Conservation (phyloP, 2,888 invertebrate genomes). For the Heliconius erato region DNA sequence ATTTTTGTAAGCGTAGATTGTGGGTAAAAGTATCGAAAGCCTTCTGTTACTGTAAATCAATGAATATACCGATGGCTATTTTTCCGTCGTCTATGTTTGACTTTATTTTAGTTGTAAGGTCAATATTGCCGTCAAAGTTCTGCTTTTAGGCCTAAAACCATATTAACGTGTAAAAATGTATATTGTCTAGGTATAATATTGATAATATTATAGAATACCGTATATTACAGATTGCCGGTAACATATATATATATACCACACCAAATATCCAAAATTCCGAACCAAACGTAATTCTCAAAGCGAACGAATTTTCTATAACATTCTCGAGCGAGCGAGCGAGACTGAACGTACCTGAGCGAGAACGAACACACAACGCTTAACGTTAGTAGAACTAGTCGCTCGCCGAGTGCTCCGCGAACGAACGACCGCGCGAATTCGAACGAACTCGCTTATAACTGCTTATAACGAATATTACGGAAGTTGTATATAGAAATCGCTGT, state of each 20-base stretch:
- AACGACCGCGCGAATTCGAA: constrained; percentile 58
- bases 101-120: no score
- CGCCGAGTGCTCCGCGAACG: constrained; percentile 58
- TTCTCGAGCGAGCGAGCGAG: constrained; percentile 51
- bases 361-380: constrained; percentile 49
- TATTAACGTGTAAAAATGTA: no score
- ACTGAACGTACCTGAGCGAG: constrained; percentile 60
- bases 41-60: no score
- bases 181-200: no score
- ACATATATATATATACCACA: background rate
- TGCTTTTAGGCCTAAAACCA: no score
- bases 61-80: no score
- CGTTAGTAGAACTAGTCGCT: constrained; percentile 57
- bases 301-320: constrained; percentile 16
- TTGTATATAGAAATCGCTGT: background rate
- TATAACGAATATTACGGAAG: background rate
- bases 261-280: constrained; percentile 2
- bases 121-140: no score
- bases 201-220: no score
- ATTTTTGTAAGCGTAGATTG: no score
- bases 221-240: background rate
- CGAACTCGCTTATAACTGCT: background rate
- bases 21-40: no score
- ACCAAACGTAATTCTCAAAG: constrained; percentile 1
- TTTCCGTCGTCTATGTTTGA: no score